Evolutionary conservation across 2,888 invertebrate species (phyloP).

Genomic region (Mesodorylaimus sp.): DNA sequence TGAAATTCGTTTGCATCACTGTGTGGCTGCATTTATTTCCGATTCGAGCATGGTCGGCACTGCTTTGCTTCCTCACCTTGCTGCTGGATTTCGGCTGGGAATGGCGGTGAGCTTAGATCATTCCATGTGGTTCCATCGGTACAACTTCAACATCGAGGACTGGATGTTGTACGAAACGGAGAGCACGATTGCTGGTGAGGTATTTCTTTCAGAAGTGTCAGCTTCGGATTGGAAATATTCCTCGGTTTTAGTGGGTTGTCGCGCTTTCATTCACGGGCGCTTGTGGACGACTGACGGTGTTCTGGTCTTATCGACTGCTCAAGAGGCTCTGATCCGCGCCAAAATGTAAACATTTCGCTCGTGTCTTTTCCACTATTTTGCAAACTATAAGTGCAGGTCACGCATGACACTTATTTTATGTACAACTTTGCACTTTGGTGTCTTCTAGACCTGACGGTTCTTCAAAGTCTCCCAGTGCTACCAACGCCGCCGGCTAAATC

Average conservation of each 20-base stretch:
- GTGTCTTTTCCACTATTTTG: no score
- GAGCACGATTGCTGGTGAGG: slow-evolving; percentile 27
- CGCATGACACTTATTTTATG: no score
- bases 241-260: slow-evolving; percentile 26
- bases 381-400: no score
- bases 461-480: no score
- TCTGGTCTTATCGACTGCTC: slow-evolving; percentile 33
- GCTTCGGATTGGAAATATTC: not conserved
- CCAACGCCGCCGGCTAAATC: no score
- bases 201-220: not conserved
- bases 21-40: slow-evolving; percentile 33
- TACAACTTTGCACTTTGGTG: no score
- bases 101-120: slow-evolving; percentile 34
- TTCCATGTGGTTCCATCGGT: slow-evolving; percentile 35
- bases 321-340: slow-evolving; percentile 33
- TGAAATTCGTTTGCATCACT: slow-evolving; percentile 31
- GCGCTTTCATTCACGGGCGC: slow-evolving; percentile 30
- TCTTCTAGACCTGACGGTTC: no score
- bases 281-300: slow-evolving; percentile 34
- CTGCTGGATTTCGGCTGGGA: slow-evolving; percentile 17
- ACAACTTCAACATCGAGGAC: slow-evolving; percentile 31
- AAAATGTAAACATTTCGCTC: no score
- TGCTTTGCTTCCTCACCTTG: slow-evolving; percentile 21
- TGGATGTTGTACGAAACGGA: slow-evolving; percentile 35
- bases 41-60: slow-evolving; percentile 29